Percentiles rank a stretch among this genome's conserved stretches.
phyloP scores from a whole-genome alignment of 2,113 vertebrate genomes.

The Pygathrix nemaeus region DNA sequence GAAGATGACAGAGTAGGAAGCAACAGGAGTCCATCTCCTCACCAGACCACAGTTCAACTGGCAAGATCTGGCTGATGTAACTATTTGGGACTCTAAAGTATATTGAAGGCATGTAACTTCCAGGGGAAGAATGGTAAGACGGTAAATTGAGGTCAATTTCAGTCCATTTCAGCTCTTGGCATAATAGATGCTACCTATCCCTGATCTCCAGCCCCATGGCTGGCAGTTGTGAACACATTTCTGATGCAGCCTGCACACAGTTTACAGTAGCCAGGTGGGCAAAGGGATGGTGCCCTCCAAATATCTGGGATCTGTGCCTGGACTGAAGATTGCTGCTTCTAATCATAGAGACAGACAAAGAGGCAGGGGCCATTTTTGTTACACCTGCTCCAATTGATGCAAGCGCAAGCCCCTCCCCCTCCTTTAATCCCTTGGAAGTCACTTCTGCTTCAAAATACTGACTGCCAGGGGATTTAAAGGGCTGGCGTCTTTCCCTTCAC shows the following conservation, averaged over 20 bases:
- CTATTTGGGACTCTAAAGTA: not conserved
- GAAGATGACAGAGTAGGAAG: not conserved
- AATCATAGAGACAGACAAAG: not conserved
- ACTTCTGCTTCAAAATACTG: too few species aligned
- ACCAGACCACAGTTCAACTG: not conserved
- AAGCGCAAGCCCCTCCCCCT: not conserved
- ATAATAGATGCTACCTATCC: not conserved
- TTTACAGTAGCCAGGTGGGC: not conserved
- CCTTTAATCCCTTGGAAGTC: too few species aligned
- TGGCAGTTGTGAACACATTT: not conserved
- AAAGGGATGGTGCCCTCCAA: not conserved
- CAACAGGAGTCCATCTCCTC: not conserved
- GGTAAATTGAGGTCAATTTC: not conserved
- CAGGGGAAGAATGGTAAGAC: not conserved
- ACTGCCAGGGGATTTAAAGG: not conserved
- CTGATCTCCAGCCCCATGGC: not conserved
- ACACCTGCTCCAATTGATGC: too few species aligned
- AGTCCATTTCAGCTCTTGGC: not conserved
- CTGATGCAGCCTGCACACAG: too few species aligned
- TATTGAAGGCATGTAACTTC: not conserved
- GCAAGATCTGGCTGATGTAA: not conserved
- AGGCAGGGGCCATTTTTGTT: not conserved
- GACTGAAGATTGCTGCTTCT: not conserved
- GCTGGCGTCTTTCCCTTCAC: accelerated
- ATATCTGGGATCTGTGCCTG: not conserved